Conservation (phyloP, 2,113 vertebrate genomes). For the Daboia siamensis region DNA sequence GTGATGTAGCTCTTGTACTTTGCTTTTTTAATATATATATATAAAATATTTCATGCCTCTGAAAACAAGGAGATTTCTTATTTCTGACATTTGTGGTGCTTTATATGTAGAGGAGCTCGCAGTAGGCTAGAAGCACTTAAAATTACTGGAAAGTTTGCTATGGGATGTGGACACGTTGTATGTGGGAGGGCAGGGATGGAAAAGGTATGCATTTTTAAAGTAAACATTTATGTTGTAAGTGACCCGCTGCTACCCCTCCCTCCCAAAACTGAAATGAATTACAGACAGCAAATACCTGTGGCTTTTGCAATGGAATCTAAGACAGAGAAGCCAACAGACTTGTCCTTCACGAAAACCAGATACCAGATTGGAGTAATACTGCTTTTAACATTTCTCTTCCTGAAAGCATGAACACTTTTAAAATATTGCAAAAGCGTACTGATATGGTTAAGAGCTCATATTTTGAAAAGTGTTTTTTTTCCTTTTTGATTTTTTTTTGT, state of each 20-base stretch:
- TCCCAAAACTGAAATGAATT: constrained; percentile 26
- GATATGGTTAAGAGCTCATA: constrained; percentile 28
- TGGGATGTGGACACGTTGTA: neutral
- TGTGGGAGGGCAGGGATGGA: neutral
- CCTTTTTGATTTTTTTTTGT: neutral
- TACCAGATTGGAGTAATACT: constrained; percentile 26
- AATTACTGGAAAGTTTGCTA: neutral
- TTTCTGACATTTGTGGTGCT: neutral
- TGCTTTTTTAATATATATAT: neutral
- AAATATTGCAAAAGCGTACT: constrained; percentile 58
- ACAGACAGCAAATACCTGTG: constrained; percentile 51
- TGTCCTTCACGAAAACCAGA: constrained; percentile 18
- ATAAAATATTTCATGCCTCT: neutral
- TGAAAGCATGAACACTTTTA: constrained; percentile 18
- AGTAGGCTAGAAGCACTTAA: neutral
- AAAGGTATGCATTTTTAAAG: constrained; percentile 27
- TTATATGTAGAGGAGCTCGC: neutral
- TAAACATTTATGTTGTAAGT: constrained; percentile 54
- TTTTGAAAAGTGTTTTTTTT: neutral
- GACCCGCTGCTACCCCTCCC: constrained; percentile 1
- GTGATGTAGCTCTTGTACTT: neutral
- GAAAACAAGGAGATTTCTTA: neutral
- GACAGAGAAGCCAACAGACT: constrained; percentile 17
- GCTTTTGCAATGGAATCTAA: constrained; percentile 42
- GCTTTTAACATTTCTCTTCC: constrained; percentile 34